A percentile compares a stretch with the other conserved stretches of the same genome.
Evolutionary conservation across 2,113 vertebrate species (phyloP).

Genomic region (Paradoxurus hermaphroditus): DNA sequence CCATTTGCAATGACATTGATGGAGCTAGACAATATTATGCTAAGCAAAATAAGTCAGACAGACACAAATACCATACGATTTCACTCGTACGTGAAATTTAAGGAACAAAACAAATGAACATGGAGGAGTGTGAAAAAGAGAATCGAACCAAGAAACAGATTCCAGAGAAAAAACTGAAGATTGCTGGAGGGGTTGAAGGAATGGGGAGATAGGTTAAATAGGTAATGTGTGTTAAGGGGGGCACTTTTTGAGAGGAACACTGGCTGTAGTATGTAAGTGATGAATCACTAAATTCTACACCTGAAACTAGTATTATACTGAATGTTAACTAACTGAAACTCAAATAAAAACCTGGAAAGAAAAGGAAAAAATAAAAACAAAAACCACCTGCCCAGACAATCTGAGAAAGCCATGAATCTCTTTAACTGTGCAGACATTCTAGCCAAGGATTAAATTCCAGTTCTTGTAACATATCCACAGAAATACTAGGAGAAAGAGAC

Average conservation of each 20-base stretch:
- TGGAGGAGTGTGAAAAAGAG: background rate
- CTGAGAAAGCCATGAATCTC: background rate
- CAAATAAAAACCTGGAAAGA: background rate
- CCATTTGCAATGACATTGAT: background rate
- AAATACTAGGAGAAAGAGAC: background rate
- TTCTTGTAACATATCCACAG: background rate
- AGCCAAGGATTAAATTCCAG: constrained; percentile 13
- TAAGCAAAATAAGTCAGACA: background rate
- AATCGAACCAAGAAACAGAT: background rate
- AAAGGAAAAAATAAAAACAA: background rate
- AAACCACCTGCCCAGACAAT: background rate
- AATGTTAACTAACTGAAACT: background rate
- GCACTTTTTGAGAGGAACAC: background rate
- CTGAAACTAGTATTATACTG: background rate
- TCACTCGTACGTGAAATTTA: background rate
- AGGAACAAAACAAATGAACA: background rate
- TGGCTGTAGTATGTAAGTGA: background rate
- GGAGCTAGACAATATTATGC: background rate
- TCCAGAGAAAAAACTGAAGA: background rate
- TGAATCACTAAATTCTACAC: background rate
- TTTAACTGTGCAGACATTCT: background rate
- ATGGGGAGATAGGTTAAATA: background rate
- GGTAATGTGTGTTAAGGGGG: background rate
- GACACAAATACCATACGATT: background rate
- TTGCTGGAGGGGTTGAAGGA: background rate